phyloP scores from a whole-genome alignment of 1,140 invertebrate genomes.

The Zaprionus lachaisei region DNA sequence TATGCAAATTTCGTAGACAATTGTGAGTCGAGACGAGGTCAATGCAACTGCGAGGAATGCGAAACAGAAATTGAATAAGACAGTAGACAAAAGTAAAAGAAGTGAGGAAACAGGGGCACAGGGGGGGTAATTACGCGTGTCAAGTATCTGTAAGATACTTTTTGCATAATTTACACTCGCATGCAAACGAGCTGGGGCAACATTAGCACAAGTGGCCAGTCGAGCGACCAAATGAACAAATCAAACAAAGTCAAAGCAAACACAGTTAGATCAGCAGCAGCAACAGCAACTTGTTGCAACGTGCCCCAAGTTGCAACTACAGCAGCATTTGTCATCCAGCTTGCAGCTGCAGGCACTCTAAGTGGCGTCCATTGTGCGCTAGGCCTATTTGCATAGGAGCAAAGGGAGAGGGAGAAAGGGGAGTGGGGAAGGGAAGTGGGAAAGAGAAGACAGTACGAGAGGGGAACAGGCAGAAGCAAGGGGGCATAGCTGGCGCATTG shows the following conservation, averaged over 20 bases:
- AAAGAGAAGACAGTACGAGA: not conserved
- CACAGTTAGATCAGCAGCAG: conserved; percentile 39
- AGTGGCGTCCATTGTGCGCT: conserved; percentile 32
- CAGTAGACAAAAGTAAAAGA: not conserved
- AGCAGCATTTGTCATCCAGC: conserved; percentile 43
- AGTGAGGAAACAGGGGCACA: conserved; percentile 14
- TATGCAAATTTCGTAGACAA: conserved; percentile 11
- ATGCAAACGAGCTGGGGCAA: conserved; percentile 34
- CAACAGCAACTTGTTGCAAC: conserved; percentile 60
- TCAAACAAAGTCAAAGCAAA: conserved; percentile 43
- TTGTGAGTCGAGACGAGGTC: conserved; percentile 22
- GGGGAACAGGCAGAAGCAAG: not conserved
- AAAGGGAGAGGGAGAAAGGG: not conserved
- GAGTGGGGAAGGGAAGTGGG: no score
- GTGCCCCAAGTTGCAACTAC: conserved; percentile 3
- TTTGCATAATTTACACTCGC: conserved; percentile 45
- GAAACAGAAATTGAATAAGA: conserved; percentile 10
- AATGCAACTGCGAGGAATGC: conserved; percentile 24
- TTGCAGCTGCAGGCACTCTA: conserved; percentile 21
- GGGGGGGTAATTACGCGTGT: conserved; percentile 50
- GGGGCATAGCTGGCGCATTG: conserved; percentile 48
- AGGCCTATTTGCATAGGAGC: conserved; percentile 57
- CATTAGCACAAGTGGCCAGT: conserved; percentile 32
- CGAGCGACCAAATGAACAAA: conserved; percentile 51
- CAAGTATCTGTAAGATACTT: conserved; percentile 48